These are phyloP conservation scores for Gymnothorax javanicus DNA, from an alignment of 2,797 vertebrate genomes.

Conservation along the genomic window DNA sequence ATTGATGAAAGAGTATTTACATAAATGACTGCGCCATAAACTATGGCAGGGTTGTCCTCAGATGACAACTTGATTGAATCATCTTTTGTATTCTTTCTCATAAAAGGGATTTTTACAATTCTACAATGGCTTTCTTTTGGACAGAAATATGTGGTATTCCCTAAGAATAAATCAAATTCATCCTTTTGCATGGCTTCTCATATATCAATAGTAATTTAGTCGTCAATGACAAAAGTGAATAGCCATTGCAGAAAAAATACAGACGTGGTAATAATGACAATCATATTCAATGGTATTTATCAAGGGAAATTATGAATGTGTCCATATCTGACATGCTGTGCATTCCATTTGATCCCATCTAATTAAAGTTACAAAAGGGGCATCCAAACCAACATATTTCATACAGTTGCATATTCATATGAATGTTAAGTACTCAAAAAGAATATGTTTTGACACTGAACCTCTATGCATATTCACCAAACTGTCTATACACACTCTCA, in stretches of 20 bases:
- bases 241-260: neutral
- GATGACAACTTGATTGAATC: constrained; percentile 1
- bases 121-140: neutral
- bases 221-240: neutral
- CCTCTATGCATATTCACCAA: neutral
- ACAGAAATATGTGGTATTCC: neutral
- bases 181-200: neutral
- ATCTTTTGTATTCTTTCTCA: neutral
- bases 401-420: neutral
- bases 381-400: neutral
- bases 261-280: no score
- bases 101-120: neutral
- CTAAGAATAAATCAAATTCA: constrained; percentile 7
- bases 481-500: neutral
- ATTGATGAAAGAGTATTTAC: neutral
- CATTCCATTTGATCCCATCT: constrained; percentile 34
- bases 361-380: constrained; percentile 25
- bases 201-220: neutral
- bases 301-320: constrained; percentile 1
- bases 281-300: constrained; percentile 11
- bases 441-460: neutral
- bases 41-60: neutral
- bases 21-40: neutral
- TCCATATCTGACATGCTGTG: constrained; percentile 7
- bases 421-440: neutral